Conservation (phyloP, 2,113 vertebrate species). For the Oceanites oceanicus region DNA sequence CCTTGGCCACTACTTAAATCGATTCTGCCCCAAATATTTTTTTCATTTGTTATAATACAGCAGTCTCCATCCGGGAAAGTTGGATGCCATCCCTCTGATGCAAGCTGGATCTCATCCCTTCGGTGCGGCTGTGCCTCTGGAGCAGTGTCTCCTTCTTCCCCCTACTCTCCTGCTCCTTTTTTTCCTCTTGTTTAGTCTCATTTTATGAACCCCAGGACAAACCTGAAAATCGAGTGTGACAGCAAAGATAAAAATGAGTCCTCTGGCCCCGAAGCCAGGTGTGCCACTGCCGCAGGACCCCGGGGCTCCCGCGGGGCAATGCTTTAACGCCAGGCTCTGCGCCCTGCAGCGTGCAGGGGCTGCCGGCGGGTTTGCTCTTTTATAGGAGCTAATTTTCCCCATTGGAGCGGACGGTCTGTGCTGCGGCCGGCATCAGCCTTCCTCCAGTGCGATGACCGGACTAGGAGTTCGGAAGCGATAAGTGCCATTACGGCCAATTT, state of each 20-base stretch:
- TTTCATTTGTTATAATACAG: not conserved
- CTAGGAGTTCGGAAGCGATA: not conserved
- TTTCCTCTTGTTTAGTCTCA: not conserved
- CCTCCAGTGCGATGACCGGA: not conserved
- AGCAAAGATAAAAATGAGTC: not conserved
- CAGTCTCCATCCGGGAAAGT: not conserved
- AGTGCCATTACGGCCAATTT: not conserved
- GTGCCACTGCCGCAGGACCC: not conserved
- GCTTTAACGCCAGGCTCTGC: not conserved
- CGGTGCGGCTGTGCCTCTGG: not conserved
- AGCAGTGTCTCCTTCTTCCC: not conserved
- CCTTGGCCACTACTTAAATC: not conserved
- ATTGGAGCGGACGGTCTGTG: not conserved
- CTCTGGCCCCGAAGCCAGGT: not conserved
- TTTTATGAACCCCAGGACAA: conserved; percentile 14
- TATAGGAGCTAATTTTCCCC: conserved; percentile 38
- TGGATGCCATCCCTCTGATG: not conserved
- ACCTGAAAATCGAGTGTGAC: conserved; percentile 5
- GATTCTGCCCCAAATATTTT: not conserved
- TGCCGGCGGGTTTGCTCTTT: not conserved
- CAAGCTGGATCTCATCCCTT: not conserved
- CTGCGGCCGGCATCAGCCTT: not conserved
- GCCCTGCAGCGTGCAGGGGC: not conserved
- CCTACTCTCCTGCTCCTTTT: not conserved
- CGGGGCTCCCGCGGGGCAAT: not conserved